Conservation (phyloP, 2,888 invertebrate genomes). For the Loripinus fragilis region DNA sequence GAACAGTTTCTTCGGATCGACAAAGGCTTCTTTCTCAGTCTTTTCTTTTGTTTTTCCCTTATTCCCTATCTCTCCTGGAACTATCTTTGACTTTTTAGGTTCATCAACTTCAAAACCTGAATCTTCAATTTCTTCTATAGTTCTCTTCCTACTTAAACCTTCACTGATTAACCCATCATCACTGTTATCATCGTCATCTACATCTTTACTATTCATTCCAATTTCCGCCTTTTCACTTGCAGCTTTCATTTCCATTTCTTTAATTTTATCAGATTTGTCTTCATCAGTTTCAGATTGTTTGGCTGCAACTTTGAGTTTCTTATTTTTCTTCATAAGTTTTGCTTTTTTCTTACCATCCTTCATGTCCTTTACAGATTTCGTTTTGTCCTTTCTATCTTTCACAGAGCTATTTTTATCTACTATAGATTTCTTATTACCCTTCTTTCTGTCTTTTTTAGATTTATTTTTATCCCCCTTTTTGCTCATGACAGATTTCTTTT, state of each 20-base stretch:
- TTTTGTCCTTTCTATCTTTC: too few species aligned
- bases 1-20: slow-evolving; percentile 70
- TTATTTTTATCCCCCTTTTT: background rate
- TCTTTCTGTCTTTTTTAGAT: too few species aligned
- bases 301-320: slow-evolving; percentile 4
- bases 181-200: slow-evolving; percentile 39
- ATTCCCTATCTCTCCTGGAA: slow-evolving; percentile 8
- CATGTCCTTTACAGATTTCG: too few species aligned
- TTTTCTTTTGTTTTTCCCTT: slow-evolving; percentile 11
- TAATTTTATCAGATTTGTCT: background rate
- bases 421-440: too few species aligned
- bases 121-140: slow-evolving; percentile 69
- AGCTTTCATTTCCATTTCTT: slow-evolving; percentile 17
- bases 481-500: background rate
- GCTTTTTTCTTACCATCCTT: background rate
- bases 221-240: slow-evolving; percentile 23
- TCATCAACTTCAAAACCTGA: slow-evolving; percentile 42
- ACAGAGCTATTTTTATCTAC: too few species aligned
- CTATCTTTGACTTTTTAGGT: slow-evolving; percentile 34
- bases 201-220: slow-evolving; percentile 37
- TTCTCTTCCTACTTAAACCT: slow-evolving; percentile 63
- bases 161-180: slow-evolving; percentile 60
- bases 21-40: slow-evolving; percentile 50
- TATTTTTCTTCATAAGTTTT: slow-evolving; percentile 10
- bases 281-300: background rate